A percentile compares a stretch with the other conserved stretches of the same genome.
These are phyloP conservation scores for Micrasema longulum DNA, from an alignment of 1,140 invertebrate species.

Conservation along the genomic window DNA sequence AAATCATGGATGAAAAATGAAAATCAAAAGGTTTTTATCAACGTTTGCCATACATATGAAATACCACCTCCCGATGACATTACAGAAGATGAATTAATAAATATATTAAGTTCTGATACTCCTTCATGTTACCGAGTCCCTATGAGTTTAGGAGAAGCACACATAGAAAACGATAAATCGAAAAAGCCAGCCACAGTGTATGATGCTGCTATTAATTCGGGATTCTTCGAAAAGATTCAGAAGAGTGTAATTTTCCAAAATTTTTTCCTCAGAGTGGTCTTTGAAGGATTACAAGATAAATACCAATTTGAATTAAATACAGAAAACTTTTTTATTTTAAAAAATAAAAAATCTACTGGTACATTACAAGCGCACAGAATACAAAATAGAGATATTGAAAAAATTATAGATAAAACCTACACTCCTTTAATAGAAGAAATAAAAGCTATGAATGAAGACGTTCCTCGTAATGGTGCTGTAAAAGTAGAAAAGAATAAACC, in stretches of 20 bases:
- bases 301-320: conserved; percentile 76
- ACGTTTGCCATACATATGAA: conserved; percentile 80
- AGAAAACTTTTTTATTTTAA: conserved; percentile 70
- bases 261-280: conserved; percentile 80
- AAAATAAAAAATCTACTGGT: conserved; percentile 77
- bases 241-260: conserved; percentile 76
- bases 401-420: conserved; percentile 56
- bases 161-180: conserved; percentile 82
- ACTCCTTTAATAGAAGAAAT: conserved; percentile 71
- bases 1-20: conserved; percentile 79
- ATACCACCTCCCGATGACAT: conserved; percentile 86
- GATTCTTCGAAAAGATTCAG: conserved; percentile 78
- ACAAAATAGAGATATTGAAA: conserved; percentile 73
- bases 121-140: conserved; percentile 81
- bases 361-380: conserved; percentile 79
- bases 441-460: conserved; percentile 13
- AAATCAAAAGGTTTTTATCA: conserved; percentile 82
- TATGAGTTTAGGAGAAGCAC: conserved; percentile 88
- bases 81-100: conserved; percentile 78
- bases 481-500: conserved; percentile 45
- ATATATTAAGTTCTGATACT: conserved; percentile 78
- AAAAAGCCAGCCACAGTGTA: conserved; percentile 77
- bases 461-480: not conserved
- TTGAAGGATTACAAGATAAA: conserved; percentile 82
- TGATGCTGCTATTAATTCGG: conserved; percentile 82